phyloP scores from a whole-genome alignment of 2,888 invertebrate genomes.

The Macaria liturata region DNA sequence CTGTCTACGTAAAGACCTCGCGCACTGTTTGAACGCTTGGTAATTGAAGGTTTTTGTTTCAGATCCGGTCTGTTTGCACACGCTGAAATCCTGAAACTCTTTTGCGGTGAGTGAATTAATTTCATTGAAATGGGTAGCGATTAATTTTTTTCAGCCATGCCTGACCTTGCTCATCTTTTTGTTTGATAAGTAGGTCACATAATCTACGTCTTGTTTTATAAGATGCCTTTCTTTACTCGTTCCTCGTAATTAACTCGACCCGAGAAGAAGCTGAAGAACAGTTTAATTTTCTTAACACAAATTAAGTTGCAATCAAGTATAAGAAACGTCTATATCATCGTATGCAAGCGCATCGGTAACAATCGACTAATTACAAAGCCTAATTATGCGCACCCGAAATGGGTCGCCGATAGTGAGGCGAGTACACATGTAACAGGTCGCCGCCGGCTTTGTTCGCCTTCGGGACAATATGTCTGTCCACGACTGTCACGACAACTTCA shows the following conservation, averaged over 20 bases:
- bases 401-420: constrained; percentile 52
- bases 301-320: too few species aligned
- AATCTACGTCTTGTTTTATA: not conserved
- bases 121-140: not conserved
- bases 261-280: too few species aligned
- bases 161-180: constrained; percentile 4
- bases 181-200: constrained; percentile 1
- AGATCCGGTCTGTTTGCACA: constrained; percentile 23
- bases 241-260: too few species aligned
- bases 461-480: too few species aligned
- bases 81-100: constrained; percentile 19
- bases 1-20: constrained; percentile 33
- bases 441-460: too few species aligned
- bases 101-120: constrained; percentile 13
- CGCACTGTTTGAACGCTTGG: constrained; percentile 23
- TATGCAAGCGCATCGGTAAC: constrained; percentile 31
- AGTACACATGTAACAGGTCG: too few species aligned
- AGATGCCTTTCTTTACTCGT: too few species aligned
- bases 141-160: not conserved
- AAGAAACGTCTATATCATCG: too few species aligned
- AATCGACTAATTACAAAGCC: constrained; percentile 43
- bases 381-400: constrained; percentile 57
- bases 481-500: too few species aligned
- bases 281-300: too few species aligned
- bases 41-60: constrained; percentile 32